Conservation (phyloP, 2,113 vertebrate genomes). For the Dipodomys ordii region DNA sequence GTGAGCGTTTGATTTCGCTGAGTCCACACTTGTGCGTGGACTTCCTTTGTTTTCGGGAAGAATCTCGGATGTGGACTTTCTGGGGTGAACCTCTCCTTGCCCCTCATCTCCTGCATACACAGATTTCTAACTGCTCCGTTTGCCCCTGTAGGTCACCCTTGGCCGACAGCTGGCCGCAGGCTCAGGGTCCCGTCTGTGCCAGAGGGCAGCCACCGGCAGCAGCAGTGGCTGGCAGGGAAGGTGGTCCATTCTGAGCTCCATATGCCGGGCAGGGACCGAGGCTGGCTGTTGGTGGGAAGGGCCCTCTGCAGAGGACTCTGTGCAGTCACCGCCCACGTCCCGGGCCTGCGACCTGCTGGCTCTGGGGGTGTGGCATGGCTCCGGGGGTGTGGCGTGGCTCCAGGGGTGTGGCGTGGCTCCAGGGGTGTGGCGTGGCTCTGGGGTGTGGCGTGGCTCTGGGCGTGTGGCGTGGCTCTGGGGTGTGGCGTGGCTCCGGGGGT, state of each 20-base stretch:
- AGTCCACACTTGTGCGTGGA: too few relatives aligned
- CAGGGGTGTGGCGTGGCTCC: fast-evolving
- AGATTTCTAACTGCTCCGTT: too few relatives aligned
- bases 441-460: too few relatives aligned
- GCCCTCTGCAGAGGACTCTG: fast-evolving
- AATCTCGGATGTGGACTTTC: too few relatives aligned
- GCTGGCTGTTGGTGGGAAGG: not conserved
- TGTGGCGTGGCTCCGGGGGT: too few relatives aligned
- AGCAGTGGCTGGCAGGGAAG: fast-evolving
- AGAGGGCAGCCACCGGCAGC: fast-evolving
- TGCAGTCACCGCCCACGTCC: fast-evolving
- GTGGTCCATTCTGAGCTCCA: not conserved
- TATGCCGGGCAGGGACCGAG: not conserved
- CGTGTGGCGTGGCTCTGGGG: fast-evolving
- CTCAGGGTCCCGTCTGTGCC: fast-evolving
- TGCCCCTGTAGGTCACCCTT: fast-evolving
- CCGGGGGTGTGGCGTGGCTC: too few relatives aligned
- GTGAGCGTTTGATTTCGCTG: too few relatives aligned
- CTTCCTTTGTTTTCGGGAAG: too few relatives aligned
- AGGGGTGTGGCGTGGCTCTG: too few relatives aligned
- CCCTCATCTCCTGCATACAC: not conserved
- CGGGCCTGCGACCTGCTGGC: too few relatives aligned
- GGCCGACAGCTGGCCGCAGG: not conserved
- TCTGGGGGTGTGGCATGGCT: too few relatives aligned
- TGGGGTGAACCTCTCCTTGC: not conserved